A percentile compares a stretch with the other conserved stretches of the same genome.
Evolutionary conservation across 2,888 invertebrate species (phyloP).

Genomic region (Diarsia brunnea): DNA sequence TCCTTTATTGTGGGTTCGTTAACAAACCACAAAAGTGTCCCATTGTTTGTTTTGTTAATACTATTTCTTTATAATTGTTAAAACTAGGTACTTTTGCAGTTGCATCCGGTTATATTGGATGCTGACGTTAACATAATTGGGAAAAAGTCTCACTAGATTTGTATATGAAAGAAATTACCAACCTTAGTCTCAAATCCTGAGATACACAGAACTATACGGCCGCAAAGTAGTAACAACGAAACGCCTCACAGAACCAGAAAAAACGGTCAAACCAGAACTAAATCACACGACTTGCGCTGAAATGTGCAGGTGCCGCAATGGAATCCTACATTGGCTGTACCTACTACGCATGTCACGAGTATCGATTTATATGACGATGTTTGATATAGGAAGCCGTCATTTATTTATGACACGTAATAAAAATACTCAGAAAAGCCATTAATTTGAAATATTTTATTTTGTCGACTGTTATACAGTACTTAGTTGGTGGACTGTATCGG

Average conservation of each 20-base stretch:
- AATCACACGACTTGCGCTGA: conserved; percentile 4
- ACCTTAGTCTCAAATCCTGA: not conserved
- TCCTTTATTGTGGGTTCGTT: no score
- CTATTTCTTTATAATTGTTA: no score
- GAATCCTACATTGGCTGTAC: not conserved
- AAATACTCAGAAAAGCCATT: not conserved
- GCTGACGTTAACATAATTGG: no score
- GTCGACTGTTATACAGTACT: not conserved
- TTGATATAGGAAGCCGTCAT: not conserved
- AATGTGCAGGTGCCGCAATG: not conserved
- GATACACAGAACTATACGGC: not conserved
- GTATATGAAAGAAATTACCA: no score
- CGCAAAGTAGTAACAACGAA: not conserved
- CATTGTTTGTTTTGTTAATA: no score
- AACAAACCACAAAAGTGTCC: no score
- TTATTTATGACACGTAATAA: not conserved
- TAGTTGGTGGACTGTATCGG: not conserved
- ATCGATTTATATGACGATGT: not conserved
- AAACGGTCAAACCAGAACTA: not conserved
- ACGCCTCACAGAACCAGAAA: not conserved
- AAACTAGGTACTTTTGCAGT: no score
- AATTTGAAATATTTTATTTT: no score
- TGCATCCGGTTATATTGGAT: no score
- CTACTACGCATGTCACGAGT: not conserved
- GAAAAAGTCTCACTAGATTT: no score